These are phyloP conservation scores for Vimba vimba DNA, from an alignment of 2,113 vertebrate species.

Conservation along the genomic window DNA sequence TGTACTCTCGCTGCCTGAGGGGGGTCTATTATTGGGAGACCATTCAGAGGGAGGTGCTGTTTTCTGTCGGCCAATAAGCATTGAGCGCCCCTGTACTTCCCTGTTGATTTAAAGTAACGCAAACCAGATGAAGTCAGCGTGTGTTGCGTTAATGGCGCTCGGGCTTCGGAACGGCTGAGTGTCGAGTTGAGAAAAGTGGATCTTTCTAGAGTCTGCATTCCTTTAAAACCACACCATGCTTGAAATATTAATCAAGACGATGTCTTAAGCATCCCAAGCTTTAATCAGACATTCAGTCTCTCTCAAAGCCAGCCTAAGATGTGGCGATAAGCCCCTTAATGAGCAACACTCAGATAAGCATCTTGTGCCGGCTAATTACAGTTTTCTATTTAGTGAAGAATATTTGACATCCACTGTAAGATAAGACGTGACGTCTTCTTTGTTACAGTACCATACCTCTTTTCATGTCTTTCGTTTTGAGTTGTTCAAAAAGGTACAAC, in stretches of 20 bases:
- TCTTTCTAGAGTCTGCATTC: slow-evolving; percentile 52
- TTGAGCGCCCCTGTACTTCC: slow-evolving; percentile 53
- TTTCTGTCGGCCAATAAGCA: slow-evolving; percentile 48
- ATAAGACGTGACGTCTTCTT: slow-evolving; percentile 4
- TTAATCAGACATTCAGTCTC: slow-evolving; percentile 59
- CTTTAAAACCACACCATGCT: slow-evolving; percentile 47
- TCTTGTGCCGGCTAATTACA: slow-evolving; percentile 55
- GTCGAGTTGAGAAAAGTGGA: slow-evolving; percentile 46
- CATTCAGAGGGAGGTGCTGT: slow-evolving; percentile 56
- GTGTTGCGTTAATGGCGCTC: slow-evolving; percentile 45
- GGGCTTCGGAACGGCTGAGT: slow-evolving; percentile 42
- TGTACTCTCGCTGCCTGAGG: slow-evolving; percentile 38
- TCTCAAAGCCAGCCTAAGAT: slow-evolving; percentile 55
- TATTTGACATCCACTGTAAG: slow-evolving; percentile 26
- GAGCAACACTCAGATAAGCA: slow-evolving; percentile 52
- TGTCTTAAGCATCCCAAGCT: slow-evolving; percentile 57
- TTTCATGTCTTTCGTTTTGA: slow-evolving; percentile 32
- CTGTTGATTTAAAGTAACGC: slow-evolving; percentile 59
- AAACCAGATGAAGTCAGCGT: slow-evolving; percentile 62
- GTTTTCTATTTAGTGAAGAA: slow-evolving; percentile 45
- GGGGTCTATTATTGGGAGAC: slow-evolving; percentile 51
- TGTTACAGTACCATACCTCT: slow-evolving; percentile 6
- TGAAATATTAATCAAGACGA: slow-evolving; percentile 62
- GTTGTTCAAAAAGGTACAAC: background rate
- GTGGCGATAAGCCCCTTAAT: slow-evolving; percentile 55